These are phyloP conservation scores for Atta texana DNA, from an alignment of 1,140 invertebrate species.

Conservation along the genomic window DNA sequence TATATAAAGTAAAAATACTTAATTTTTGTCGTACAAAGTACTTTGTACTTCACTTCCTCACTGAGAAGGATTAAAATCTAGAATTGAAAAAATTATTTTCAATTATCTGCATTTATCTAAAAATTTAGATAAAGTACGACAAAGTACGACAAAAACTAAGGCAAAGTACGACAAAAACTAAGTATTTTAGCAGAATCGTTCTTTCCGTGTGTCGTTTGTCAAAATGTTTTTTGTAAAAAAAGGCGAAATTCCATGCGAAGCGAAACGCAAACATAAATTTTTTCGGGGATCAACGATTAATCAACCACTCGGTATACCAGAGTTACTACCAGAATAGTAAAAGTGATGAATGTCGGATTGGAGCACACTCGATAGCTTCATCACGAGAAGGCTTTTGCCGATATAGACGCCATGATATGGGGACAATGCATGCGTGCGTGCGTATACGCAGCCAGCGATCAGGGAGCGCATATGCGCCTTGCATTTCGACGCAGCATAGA, in stretches of 20 bases:
- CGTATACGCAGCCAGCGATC: conserved; percentile 3
- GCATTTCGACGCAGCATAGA: conserved; percentile 11
- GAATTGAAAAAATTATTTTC: too few species aligned
- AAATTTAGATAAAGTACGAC: too few species aligned
- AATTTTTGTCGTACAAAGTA: too few species aligned
- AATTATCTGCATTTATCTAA: too few species aligned
- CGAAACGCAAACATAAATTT: neutral
- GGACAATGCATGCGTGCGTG: conserved; percentile 53
- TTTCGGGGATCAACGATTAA: conserved; percentile 35
- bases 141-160: too few species aligned
- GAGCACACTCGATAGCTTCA: conserved; percentile 13
- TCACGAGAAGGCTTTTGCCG: conserved; percentile 35
- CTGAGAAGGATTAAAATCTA: too few species aligned
- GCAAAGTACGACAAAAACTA: too few species aligned
- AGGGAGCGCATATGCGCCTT: conserved; percentile 29
- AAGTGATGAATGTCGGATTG: conserved; percentile 11
- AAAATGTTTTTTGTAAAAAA: neutral
- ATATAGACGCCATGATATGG: conserved; percentile 38
- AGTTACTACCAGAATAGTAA: too few species aligned
- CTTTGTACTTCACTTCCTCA: too few species aligned
- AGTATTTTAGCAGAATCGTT: too few species aligned
- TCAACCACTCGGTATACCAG: conserved; percentile 25
- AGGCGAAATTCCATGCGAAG: neutral
- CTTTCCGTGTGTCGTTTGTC: neutral
- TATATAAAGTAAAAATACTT: too few species aligned